A percentile compares a stretch with the other conserved stretches of the same genome.
phyloP scores from a whole-genome alignment of 2,888 invertebrate species.

The Mechanitis mazaeus region DNA sequence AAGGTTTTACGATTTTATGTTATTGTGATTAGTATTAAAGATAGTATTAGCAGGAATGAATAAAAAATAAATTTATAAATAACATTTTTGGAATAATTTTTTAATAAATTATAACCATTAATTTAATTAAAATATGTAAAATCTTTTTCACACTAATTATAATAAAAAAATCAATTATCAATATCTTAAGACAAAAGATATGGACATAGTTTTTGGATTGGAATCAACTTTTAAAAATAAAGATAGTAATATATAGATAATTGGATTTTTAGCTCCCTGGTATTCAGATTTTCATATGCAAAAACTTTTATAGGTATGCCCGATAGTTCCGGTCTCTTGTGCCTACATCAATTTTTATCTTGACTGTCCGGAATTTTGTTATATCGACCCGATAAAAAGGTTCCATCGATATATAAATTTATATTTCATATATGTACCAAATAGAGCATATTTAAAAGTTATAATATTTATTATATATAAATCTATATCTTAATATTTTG shows the following conservation, averaged over 20 bases:
- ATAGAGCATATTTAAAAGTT: no score
- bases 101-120: background rate
- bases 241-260: slow-evolving; percentile 1
- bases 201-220: background rate
- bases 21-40: no score
- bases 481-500: no score
- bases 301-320: background rate
- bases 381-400: background rate
- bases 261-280: background rate
- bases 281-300: slow-evolving; percentile 6
- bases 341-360: slow-evolving; percentile 4
- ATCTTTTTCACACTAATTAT: no score
- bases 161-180: no score
- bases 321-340: slow-evolving; percentile 6
- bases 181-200: no score
- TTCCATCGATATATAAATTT: no score
- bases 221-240: background rate
- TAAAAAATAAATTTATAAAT: no score
- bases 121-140: background rate
- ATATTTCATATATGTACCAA: no score
- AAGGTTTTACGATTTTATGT: no score
- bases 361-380: slow-evolving; percentile 5
- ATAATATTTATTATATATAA: no score
- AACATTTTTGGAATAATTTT: background rate
- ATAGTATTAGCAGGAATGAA: no score